phyloP scores from a whole-genome alignment of 1,140 invertebrate species.

The Pseudomyrmex sp. region DNA sequence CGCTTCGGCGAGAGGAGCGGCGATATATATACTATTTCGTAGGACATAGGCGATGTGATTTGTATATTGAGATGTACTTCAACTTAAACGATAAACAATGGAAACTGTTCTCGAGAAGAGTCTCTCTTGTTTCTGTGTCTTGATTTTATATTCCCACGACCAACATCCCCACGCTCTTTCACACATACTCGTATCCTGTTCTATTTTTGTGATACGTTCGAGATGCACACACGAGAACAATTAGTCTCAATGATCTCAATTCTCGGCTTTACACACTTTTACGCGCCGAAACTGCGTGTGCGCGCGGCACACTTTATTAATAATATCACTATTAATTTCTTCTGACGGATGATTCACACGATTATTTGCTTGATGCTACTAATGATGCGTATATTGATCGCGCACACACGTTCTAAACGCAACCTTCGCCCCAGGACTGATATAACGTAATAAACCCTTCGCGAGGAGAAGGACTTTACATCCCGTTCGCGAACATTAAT shows the following conservation, averaged over 20 bases:
- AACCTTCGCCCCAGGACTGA: conserved; percentile 41
- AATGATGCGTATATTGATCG: conserved; percentile 59
- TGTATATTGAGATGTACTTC: conserved; percentile 59
- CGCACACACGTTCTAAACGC: conserved; percentile 16
- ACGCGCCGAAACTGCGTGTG: conserved; percentile 4
- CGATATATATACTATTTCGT: conserved; percentile 41
- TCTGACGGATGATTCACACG: conserved; percentile 54
- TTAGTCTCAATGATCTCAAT: conserved; percentile 58
- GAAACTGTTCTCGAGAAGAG: conserved; percentile 36
- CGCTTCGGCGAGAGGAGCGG: conserved; percentile 38
- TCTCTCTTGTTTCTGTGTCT: neutral
- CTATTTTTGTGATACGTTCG: neutral
- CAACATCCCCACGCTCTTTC: neutral
- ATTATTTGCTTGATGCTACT: conserved; percentile 55
- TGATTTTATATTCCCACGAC: no score
- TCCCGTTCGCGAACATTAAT: neutral
- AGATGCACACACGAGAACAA: conserved; percentile 10
- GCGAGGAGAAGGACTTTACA: conserved; percentile 10
- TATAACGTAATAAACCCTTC: conserved; percentile 6
- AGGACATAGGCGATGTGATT: conserved; percentile 46
- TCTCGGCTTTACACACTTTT: conserved; percentile 38
- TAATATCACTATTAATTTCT: conserved; percentile 59
- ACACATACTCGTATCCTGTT: neutral
- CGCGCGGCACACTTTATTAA: conserved; percentile 50
- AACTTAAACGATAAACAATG: conserved; percentile 52